These are phyloP conservation scores for Babylonia areolata DNA, from an alignment of 1,140 invertebrate genomes.

Conservation along the genomic window DNA sequence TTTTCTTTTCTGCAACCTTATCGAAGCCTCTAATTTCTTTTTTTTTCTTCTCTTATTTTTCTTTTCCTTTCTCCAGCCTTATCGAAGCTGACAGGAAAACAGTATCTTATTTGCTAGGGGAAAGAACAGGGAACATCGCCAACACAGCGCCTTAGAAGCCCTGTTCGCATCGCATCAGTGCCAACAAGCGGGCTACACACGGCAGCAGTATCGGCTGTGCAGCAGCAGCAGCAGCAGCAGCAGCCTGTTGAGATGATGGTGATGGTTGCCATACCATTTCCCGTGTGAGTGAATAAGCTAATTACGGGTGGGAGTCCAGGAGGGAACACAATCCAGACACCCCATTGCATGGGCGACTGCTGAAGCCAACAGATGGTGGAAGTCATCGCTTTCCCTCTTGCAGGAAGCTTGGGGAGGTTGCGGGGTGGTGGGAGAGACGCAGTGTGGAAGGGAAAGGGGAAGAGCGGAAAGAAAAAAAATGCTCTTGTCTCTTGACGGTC, in stretches of 20 bases:
- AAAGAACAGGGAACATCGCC: too few species aligned
- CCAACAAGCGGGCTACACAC: not conserved
- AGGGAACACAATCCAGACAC: not conserved
- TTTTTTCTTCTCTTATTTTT: too few species aligned
- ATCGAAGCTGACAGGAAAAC: too few species aligned
- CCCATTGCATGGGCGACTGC: not conserved
- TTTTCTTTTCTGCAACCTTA: too few species aligned
- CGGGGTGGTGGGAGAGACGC: not conserved
- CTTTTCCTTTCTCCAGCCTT: too few species aligned
- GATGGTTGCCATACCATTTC: not conserved
- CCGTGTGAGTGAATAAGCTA: conserved; percentile 11
- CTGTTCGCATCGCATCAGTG: not conserved
- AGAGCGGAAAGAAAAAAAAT: not conserved
- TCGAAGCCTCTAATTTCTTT: too few species aligned
- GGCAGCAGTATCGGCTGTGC: not conserved
- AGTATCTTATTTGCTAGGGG: too few species aligned
- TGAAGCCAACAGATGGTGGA: not conserved
- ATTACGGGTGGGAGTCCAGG: not conserved
- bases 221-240: not conserved
- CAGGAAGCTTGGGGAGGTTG: too few species aligned
- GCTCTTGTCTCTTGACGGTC: too few species aligned
- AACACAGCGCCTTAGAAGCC: not conserved
- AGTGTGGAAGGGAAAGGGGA: not conserved
- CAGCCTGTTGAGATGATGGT: not conserved
- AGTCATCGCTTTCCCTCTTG: too few species aligned